Conservation (phyloP, 2,797 vertebrate species). For the Thamnophis elegans region DNA sequence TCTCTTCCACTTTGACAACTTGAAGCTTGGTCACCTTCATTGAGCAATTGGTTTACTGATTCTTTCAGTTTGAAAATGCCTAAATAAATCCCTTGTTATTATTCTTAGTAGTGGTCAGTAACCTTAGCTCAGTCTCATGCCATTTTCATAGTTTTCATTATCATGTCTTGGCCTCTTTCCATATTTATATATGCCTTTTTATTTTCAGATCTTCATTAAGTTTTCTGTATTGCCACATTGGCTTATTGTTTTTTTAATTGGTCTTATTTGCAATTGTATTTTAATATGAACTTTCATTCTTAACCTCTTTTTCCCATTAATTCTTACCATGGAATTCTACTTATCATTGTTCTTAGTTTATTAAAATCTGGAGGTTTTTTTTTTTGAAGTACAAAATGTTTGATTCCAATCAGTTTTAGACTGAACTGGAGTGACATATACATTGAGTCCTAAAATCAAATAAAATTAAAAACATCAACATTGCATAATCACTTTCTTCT, state of each 20-base stretch:
- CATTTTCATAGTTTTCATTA: not conserved
- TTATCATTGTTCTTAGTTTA: not conserved
- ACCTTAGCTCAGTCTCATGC: not conserved
- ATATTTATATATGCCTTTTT: not conserved
- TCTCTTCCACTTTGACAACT: not conserved
- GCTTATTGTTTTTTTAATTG: not conserved
- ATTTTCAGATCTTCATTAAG: not conserved
- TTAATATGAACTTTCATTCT: not conserved
- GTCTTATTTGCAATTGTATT: not conserved
- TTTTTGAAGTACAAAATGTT: not conserved
- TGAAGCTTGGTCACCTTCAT: not conserved
- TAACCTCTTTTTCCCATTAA: not conserved
- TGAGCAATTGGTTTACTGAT: not conserved
- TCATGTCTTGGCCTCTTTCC: not conserved
- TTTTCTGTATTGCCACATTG: not conserved
- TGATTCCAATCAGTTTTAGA: not conserved
- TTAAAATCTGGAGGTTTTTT: not conserved
- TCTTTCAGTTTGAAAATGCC: not conserved
- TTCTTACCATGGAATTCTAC: not conserved
- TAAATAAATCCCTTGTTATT: not conserved
- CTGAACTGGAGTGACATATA: not conserved
- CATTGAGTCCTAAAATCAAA: not conserved
- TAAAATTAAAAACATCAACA: not conserved
- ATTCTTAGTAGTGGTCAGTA: not conserved
- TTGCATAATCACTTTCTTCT: not conserved